These are phyloP conservation scores for Lucilia cuprina DNA, from an alignment of 1,140 invertebrate species.

Conservation along the genomic window DNA sequence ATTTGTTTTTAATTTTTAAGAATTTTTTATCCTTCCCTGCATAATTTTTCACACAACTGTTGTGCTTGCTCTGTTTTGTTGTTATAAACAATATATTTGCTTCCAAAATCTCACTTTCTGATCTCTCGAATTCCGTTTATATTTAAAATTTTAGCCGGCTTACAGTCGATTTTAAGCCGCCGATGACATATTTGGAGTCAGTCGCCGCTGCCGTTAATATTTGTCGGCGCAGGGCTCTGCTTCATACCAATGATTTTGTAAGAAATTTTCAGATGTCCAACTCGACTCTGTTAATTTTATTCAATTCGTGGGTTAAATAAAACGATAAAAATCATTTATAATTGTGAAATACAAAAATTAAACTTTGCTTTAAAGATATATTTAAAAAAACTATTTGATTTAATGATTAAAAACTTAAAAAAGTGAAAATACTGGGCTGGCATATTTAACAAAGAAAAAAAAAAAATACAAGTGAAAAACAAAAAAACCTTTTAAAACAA, in stretches of 20 bases:
- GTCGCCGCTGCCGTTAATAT: too few species aligned
- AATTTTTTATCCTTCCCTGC: too few species aligned
- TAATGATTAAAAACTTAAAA: background rate
- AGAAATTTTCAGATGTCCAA: background rate
- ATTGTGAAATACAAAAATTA: background rate
- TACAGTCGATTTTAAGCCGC: too few species aligned
- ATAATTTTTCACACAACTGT: too few species aligned
- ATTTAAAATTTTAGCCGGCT: too few species aligned
- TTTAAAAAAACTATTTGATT: background rate
- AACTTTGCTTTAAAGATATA: background rate
- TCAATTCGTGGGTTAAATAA: background rate
- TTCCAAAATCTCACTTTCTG: too few species aligned
- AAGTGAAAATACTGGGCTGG: background rate
- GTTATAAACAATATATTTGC: too few species aligned
- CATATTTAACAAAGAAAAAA: background rate
- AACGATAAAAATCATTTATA: background rate
- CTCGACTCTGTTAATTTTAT: background rate
- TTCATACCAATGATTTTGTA: background rate
- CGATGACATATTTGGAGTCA: too few species aligned
- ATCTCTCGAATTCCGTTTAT: too few species aligned
- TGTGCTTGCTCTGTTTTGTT: too few species aligned
- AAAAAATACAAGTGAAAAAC: background rate
- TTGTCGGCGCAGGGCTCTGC: too few species aligned
- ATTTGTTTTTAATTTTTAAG: too few species aligned
- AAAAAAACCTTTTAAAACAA: conserved; percentile 25